Evolutionary conservation across 2,113 vertebrate genomes (phyloP).

Genomic region (Vulpes lagopus): DNA sequence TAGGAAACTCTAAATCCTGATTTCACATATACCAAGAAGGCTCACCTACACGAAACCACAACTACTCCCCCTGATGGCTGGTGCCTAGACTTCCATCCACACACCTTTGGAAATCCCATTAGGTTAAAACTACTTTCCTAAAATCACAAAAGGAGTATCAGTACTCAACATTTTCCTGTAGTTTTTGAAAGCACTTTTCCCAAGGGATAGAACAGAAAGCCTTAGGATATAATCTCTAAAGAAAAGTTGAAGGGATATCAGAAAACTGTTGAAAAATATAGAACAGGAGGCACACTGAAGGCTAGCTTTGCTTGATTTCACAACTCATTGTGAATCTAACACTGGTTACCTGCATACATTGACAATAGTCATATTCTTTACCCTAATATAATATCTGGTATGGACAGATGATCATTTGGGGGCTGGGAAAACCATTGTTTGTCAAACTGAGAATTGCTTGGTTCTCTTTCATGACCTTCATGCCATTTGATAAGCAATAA

Average conservation of each 20-base stretch:
- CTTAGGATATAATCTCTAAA: not conserved
- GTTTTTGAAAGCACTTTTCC: constrained; percentile 41
- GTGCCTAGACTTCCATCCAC: not conserved
- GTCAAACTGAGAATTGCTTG: not conserved
- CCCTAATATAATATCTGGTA: not conserved
- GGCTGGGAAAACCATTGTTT: not conserved
- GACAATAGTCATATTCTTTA: not conserved
- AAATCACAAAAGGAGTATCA: not conserved
- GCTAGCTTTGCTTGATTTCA: not conserved
- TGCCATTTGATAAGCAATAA: not conserved
- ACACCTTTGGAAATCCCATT: not conserved
- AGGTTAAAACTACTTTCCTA: constrained; percentile 2
- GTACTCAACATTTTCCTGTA: not conserved
- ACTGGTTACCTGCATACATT: not conserved
- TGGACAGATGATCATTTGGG: not conserved
- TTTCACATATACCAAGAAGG: not conserved
- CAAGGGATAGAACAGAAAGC: not conserved
- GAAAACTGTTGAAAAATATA: not conserved
- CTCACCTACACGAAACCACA: not conserved
- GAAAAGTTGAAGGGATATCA: not conserved
- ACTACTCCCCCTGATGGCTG: constrained; percentile 14
- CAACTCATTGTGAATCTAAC: not conserved
- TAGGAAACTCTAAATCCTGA: not conserved
- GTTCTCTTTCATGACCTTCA: not conserved
- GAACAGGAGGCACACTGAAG: not conserved